Base-by-base conservation (phyloP, 2,113 vertebrate genomes). In the Tapirus terrestris region DNA sequence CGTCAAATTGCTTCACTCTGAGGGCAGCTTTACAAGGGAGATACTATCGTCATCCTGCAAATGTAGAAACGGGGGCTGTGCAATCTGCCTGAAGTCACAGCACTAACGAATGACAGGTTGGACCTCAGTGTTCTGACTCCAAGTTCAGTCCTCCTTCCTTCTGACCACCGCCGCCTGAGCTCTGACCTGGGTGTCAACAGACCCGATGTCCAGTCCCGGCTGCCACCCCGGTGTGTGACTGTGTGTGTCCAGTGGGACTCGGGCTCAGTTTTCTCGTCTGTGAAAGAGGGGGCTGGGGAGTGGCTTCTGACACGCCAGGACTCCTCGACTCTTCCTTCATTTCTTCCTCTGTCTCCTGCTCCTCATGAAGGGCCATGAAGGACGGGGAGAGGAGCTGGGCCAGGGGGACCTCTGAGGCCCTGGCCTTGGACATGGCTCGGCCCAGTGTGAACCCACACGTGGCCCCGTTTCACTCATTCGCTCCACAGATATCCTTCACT, bases 291-390 rank as follows among this genome's bases (percentile, higher is more conserved):
- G 8, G 1, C 13, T n/a, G 11, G 31, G 65, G 16, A 29, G 43
- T 13, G n/a, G 51, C 21, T 56, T 31, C n/a, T 33, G 39, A 9
- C 23, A 0, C 0, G 9, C 70, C 31, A 16, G 33, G 73, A 53
- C 11, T 6, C 43, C 73, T 51, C 1, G 0, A 3, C 21, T 36
- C 12, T 58, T 14, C 36, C 56, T 61, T 73, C 25, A 0, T 70
- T 21, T n/a, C 72, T 65, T 72, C 25, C 67, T 21, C 39, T 5
- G 53, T 11, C 10, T 43, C 39, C n/a, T 80, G 2, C 6, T 76
- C 31, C 73, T 79, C 17, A 0, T 33, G 83, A 56, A 70, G 17
- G 21, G 11, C 29, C 0, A 0, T 0, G 29, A 29, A 27, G 8
- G 6, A 45, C 25, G 25, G 14, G 56, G 92, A 65, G 4, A 67